Conservation (phyloP, 37 sponge, comb jelly and placozoan species). For the Spongilla lacustris region DNA sequence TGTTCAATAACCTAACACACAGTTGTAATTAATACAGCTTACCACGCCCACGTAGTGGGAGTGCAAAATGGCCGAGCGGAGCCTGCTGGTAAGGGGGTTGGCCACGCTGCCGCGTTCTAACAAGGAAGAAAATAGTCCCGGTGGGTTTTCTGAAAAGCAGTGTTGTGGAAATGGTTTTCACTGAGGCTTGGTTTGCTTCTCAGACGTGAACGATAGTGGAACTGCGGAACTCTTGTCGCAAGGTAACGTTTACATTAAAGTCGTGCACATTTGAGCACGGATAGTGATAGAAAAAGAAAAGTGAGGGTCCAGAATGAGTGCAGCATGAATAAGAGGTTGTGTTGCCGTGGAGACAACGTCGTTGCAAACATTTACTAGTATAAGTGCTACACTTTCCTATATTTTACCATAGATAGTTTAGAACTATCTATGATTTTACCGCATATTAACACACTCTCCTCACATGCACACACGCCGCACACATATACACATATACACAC, state of each 20-base stretch:
- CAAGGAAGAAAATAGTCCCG: neutral
- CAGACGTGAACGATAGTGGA: neutral
- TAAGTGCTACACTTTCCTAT: too few species aligned
- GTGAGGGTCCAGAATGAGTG: too few species aligned
- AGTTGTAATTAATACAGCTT: neutral
- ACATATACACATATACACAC: neutral
- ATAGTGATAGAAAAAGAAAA: neutral
- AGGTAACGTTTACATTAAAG: too few species aligned
- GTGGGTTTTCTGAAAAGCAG: neutral
- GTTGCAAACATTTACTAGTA: neutral
- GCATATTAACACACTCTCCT: neutral
- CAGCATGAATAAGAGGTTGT: neutral
- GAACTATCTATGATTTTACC: too few species aligned
- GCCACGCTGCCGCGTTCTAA: neutral
- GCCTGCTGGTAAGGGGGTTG: neutral
- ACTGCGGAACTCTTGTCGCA: neutral
- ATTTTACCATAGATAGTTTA: too few species aligned
- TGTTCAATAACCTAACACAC: too few species aligned
- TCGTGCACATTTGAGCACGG: too few species aligned
- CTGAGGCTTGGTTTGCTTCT: neutral
- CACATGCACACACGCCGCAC: neutral
- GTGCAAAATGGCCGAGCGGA: neutral
- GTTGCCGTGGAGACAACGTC: neutral
- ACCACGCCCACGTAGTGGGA: neutral
- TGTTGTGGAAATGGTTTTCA: neutral